Base-by-base conservation (phyloP, 2,797 vertebrate genomes). In the Pterois miles region DNA sequence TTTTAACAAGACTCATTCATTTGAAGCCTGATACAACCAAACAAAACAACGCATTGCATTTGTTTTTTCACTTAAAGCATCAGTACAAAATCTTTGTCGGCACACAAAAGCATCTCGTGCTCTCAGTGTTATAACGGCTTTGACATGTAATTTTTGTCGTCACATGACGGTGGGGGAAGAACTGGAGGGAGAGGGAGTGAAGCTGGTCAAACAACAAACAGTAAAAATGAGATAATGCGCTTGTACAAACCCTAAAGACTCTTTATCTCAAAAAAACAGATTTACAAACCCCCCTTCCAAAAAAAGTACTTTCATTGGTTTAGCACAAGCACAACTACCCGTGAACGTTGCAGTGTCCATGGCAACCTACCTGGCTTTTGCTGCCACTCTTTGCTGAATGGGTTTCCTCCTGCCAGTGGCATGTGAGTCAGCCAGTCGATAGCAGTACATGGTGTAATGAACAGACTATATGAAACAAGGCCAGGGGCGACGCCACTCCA, bases 261-360 rank as follows among this genome's bases (percentile, higher is more conserved):
- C 80, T 86, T 89, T 91, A 92, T 92, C 91, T 82, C 85, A 46
- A 50, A 88, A 67, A 86, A 87, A 23, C 88, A 92, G 85, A 88
- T 85, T 87, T 78, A 36, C 50, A 63, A 31, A 12, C 40, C 2
- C 57, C n/a, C 52, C 25, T 34, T 12, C 23, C 36, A 22, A 53
- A 74, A 81, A 73, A 87, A 77, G 27, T 11, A 59, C 59, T 76
- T 83, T 66, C 59, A 71, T 60, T 68, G 59, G 60, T 78, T 80
- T 67, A 58, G 52, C 52, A 81, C n/a, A 63, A 70, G 31, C 72
- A 67, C 57, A 18, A 60, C 64, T 60, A 66, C 71, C 71, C 0
- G 18, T 48, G 84, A 63, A 82, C 46, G 38, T 38, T 78, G 64
- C 74, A 65, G 88, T 88, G 82, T 81, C 88, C 88, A 89, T 90